phyloP scores from a whole-genome alignment of 2,113 vertebrate species.

The Ciconia maguari region DNA sequence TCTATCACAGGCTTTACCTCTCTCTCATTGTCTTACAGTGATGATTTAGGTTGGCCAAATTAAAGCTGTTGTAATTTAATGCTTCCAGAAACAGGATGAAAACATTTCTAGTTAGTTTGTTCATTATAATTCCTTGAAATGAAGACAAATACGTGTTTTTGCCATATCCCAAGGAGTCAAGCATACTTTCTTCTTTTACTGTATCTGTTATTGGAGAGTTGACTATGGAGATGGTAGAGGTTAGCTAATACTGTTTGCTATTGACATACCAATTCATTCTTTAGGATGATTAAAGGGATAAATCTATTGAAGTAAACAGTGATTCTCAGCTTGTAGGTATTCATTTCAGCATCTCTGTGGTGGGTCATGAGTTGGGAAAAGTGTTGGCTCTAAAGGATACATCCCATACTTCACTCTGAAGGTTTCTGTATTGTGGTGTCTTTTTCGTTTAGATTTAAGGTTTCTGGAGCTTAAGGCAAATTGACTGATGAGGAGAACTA shows the following conservation, averaged over 20 bases:
- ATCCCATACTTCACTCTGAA: not conserved
- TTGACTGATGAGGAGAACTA: not conserved
- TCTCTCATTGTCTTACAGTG: not conserved
- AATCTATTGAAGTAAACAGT: not conserved
- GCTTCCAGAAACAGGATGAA: not conserved
- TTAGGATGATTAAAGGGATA: not conserved
- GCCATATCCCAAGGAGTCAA: not conserved
- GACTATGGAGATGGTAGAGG: not conserved
- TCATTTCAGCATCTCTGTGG: not conserved
- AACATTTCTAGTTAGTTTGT: not conserved
- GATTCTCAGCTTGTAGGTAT: not conserved
- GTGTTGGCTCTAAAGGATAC: not conserved
- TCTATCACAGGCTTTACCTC: not conserved
- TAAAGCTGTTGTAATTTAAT: not conserved
- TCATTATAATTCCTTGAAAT: not conserved
- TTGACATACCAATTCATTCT: not conserved
- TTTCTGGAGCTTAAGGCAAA: not conserved
- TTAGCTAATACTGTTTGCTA: not conserved
- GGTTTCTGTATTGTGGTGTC: not conserved
- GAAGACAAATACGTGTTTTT: accelerated
- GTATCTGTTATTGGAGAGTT: not conserved
- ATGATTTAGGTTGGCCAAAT: not conserved
- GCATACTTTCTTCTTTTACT: not conserved
- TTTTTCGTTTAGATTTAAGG: not conserved
- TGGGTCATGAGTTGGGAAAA: not conserved